phyloP scores from a whole-genome alignment of 1,140 invertebrate species.

The Dufourea novaeangliae region DNA sequence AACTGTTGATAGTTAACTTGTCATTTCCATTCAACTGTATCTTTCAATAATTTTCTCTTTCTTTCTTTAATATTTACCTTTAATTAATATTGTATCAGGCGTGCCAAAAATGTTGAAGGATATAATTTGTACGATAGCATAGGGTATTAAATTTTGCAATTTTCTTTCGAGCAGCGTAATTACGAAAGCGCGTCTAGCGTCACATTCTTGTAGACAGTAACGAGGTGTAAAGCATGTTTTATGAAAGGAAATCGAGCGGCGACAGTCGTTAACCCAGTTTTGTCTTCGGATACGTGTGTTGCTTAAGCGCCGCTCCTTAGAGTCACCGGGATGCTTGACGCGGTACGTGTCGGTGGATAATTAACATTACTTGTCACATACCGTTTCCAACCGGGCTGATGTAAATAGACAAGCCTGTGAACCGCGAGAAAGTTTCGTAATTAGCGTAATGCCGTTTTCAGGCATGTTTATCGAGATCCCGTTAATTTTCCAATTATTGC shows the following conservation, averaged over 20 bases:
- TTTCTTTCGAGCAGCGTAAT: not conserved
- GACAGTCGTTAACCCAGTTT: constrained; percentile 22
- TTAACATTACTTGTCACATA: constrained; percentile 14
- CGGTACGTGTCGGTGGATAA: constrained; percentile 27
- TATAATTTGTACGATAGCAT: not conserved
- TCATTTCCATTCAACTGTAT: too few species aligned
- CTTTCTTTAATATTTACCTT: not conserved
- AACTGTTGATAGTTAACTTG: too few species aligned
- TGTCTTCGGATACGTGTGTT: not conserved
- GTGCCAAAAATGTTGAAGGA: too few species aligned
- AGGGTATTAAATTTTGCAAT: not conserved
- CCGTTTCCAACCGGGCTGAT: constrained; percentile 11
- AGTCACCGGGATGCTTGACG: constrained; percentile 9
- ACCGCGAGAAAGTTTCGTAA: constrained; percentile 31
- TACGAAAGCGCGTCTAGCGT: not conserved
- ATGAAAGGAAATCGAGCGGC: not conserved
- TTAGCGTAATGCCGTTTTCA: constrained; percentile 11
- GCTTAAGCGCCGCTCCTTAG: not conserved
- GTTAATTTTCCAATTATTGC: constrained; percentile 26
- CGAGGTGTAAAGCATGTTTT: not conserved
- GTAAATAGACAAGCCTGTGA: constrained; percentile 26
- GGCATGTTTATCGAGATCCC: constrained; percentile 15
- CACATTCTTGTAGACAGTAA: not conserved
- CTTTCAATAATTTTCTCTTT: too few species aligned
- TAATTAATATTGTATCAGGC: not conserved